Base-by-base conservation (phyloP, 2,797 vertebrate genomes). In the Darevskia mixta region DNA sequence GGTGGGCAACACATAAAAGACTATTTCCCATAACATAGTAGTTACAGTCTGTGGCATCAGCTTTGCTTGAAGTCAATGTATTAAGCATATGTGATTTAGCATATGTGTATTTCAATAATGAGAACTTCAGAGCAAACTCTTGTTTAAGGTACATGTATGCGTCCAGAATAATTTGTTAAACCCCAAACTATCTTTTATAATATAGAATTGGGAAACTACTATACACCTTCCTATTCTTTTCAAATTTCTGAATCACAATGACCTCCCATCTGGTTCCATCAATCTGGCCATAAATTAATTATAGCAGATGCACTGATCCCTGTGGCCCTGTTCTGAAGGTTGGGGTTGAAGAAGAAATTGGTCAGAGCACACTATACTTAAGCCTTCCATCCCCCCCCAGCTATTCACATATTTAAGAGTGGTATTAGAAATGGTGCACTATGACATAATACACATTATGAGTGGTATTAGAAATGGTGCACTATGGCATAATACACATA, bases 211-310 rank as follows among this genome's bases (percentile, higher is more conserved):
- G 61, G 32, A 27, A 49, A 55, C 20, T 32, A n/a, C 9, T 64
- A 79, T 72, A 41, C 43, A 76, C 78, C 38, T 81, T 76, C 35
- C 58, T 55, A n/a, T 9, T 64, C 27, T 64, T 81, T 55, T 32
- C 58, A 32, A 73, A 87, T 64, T 49, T 82, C 27, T 76, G 78
- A 89, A 85, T 86, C 61, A 76, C 71, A 86, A 81, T 81, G 58
- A 76, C 69, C 78, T 89, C 41, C 83, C 83, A 89, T 85, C 67
- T 89, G 77, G 78, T 35, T 64, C 77, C 79, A 67, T 38, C 71
- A 76, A 55, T 80, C 71, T 81, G 58, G 41, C 45, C 58, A 81
- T 85, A 85, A 76, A 89, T 81, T 85, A 89, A 85, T 89, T 75
- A 85, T 32, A 27, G 75, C 83, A 89, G 71, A 85, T 89, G 71